Evolutionary conservation across 2,888 invertebrate genomes (phyloP), one percentile per base, ranked within the genome.

Genomic region (Leptinotarsa haldemani): DNA sequence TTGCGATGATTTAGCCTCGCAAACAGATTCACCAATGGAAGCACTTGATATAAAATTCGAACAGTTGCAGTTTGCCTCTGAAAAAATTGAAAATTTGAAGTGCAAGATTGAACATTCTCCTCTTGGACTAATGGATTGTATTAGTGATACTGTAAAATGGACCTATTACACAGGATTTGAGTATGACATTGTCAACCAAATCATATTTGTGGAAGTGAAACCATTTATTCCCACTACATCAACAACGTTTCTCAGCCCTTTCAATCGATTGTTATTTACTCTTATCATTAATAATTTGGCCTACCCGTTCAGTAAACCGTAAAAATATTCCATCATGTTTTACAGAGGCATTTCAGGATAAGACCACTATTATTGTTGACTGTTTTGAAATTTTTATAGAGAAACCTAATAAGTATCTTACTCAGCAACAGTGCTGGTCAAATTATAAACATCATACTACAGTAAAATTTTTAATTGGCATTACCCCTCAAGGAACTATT

Each of bases 281-380:
- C 48, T 76, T 16, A 75, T 25, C 53, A 18, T 64, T 77, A 47
- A 73, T 77, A 46, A 69, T 69, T 68, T 78, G 78, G 78, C 79
- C 77, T 22, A 73, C 74, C 22, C 69, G 69, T 20, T 65, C 67
- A 58, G 70, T 65, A n/a, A 18, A 30, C 47, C 22, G 20, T 18
- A 74, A 71, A 63, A 78, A 74, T 67, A 71, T 77, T n/a, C 78
- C 77, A 30, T 30, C 30, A 20, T 77, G 72, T 67, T 79, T 78
- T 67, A 65, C 73, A 70, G 76, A 75, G 69, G 66, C 65, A 22
- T 25, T 25, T 25, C 25, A 25, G 25, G 25, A 25, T 25, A 25
- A 25, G 25, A 25, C 25, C 25, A 25, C 5, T 25, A 25, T 25
- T 25, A 25, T 25, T 25, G 25, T 25, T 25, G 25, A 25, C 25